Conservation (phyloP, 2,888 invertebrate genomes). For the Sussaba pulchella region DNA sequence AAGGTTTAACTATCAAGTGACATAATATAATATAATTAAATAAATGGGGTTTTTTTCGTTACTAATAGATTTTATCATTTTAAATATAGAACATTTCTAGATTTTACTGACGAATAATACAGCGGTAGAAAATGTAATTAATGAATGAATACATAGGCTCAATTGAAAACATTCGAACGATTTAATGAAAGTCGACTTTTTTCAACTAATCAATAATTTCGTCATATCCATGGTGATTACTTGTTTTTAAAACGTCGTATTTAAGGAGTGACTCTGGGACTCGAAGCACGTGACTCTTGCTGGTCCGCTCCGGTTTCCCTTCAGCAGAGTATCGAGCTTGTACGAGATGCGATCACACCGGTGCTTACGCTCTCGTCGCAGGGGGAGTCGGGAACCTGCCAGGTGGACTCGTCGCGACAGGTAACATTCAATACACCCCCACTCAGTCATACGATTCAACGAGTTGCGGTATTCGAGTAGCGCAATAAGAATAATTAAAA, state of each 20-base stretch:
- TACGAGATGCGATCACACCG: constrained; percentile 88
- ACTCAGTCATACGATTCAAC: neutral
- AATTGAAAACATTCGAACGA: no score
- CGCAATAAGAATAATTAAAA: neutral
- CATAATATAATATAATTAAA: no score
- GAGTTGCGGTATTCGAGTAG: neutral
- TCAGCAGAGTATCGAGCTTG: constrained; percentile 91
- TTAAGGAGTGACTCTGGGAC: constrained; percentile 86
- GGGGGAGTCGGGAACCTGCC: constrained; percentile 68
- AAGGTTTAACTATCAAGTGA: no score
- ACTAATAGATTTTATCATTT: no score
- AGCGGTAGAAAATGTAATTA: no score
- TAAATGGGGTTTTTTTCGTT: no score
- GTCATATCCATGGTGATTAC: no score
- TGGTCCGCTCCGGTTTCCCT: constrained; percentile 93
- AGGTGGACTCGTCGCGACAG: constrained; percentile 63
- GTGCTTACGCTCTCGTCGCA: constrained; percentile 73
- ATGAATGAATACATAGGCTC: no score
- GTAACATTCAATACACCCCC: constrained; percentile 43
- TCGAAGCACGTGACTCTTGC: constrained; percentile 92
- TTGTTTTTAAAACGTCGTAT: no score
- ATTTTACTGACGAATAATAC: no score
- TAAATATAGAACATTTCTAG: no score
- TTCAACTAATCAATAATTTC: no score
- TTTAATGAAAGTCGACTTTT: neutral